Conservation (phyloP, 2,797 vertebrate genomes). For the Apodemus agrarius region DNA sequence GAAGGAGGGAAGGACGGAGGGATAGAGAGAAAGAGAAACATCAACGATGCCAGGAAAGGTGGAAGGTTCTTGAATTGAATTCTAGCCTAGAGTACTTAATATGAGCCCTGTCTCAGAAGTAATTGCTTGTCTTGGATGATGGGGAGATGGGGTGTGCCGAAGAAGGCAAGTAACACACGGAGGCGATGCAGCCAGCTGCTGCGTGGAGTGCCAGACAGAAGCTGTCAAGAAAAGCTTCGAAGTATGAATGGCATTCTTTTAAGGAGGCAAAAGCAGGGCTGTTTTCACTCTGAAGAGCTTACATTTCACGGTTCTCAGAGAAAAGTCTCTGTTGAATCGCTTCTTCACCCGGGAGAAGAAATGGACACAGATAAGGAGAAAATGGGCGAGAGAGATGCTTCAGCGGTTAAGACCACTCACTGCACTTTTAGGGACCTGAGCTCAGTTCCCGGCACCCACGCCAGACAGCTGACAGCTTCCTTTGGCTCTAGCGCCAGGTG, state of each 20-base stretch:
- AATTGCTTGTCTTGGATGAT: not conserved
- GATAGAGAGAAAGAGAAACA: not conserved
- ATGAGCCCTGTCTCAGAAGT: not conserved
- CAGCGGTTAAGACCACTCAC: not conserved
- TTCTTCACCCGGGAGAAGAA: not conserved
- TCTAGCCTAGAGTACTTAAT: not conserved
- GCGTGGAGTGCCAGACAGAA: slow-evolving; percentile 23
- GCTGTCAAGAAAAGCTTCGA: slow-evolving; percentile 35
- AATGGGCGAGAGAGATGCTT: not conserved
- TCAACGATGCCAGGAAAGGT: not conserved
- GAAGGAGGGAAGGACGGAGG: not conserved
- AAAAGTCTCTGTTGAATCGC: not conserved
- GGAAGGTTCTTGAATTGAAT: not conserved
- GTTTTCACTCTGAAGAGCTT: not conserved
- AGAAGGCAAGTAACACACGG: not conserved
- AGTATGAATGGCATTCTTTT: slow-evolving; percentile 37
- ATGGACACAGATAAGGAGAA: not conserved
- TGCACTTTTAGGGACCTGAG: not conserved
- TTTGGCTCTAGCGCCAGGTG: no score
- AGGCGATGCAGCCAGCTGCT: not conserved
- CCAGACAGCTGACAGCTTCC: no score
- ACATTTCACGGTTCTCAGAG: not conserved
- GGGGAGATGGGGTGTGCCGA: not conserved
- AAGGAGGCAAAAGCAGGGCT: slow-evolving; percentile 3
- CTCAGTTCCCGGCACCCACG: not conserved